phyloP scores from a whole-genome alignment of 2,797 vertebrate species.

The Melanotaenia maccullochi region DNA sequence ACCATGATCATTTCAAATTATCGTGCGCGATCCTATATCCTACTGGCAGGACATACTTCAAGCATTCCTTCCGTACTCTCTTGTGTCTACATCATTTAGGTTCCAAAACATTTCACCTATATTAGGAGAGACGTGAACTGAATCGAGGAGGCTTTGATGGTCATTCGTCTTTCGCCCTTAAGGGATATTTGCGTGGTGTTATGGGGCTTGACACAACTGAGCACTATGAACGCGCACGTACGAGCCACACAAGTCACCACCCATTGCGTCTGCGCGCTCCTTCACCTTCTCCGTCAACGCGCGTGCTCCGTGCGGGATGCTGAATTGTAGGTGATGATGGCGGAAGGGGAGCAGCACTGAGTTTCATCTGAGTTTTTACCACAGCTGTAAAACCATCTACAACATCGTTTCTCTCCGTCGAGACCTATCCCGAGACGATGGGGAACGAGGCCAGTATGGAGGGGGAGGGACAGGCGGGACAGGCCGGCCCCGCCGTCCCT shows the following conservation, averaged over 20 bases:
- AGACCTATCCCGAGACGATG: constrained; percentile 77
- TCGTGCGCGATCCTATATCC: background rate
- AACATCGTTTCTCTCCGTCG: constrained; percentile 74
- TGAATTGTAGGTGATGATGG: constrained; percentile 88
- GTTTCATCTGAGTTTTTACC: constrained; percentile 77
- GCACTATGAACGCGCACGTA: constrained; percentile 73
- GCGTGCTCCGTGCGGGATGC: constrained; percentile 85
- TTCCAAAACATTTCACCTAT: constrained; percentile 4
- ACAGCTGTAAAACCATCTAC: constrained; percentile 72
- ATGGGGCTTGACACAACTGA: constrained; percentile 49
- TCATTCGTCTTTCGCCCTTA: constrained; percentile 28
- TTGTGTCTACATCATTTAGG: constrained; percentile 11
- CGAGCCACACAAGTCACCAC: constrained; percentile 62
- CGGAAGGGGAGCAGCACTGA: constrained; percentile 86
- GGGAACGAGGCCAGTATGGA: constrained; percentile 87
- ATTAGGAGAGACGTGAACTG: background rate
- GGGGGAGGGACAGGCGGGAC: constrained; percentile 83
- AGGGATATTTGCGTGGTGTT: constrained; percentile 37
- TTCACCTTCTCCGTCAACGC: constrained; percentile 73
- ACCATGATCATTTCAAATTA: background rate
- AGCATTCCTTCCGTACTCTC: background rate
- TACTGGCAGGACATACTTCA: background rate
- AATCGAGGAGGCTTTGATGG: constrained; percentile 19
- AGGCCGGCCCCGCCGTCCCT: constrained; percentile 80
- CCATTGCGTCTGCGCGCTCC: constrained; percentile 80